Base-by-base conservation (phyloP, 2,888 invertebrate genomes). In the Lamellibrachia columna region DNA sequence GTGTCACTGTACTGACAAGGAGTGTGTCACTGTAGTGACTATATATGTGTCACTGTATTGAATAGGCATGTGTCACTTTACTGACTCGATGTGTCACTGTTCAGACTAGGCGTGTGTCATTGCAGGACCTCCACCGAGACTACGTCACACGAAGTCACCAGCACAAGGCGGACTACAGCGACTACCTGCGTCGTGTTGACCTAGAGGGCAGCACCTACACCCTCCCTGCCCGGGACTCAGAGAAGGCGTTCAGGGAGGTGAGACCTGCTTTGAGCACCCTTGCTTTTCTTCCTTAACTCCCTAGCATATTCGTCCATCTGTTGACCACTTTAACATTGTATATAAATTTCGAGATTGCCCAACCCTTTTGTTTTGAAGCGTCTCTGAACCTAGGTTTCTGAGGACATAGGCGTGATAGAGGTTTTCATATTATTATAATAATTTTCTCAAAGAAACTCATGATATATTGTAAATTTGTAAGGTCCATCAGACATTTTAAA, bases 51-150 rank as follows among this genome's bases (percentile, higher is more conserved):
- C 58, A 22, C 52, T 15, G 53, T 28, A 7, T 40, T 40, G 40
- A 40, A 40, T 7, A 58, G 53, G n/a, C 28, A 8, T 52, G 55
- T 60, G 22, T 92, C 52, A 60, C 52, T 53, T 0, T 40, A 40
- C 40, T 40, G 40, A 40, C 40, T 40, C 40, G 40, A 40, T 40
- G 40, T 40, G 40, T 40, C 40, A 40, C 40, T 40, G 40, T 40
- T 40, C 40, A 40, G 15, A 60, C 60, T 15, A 75, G 75, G n/a
- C 75, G 4, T 60, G 15, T 53, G 8, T 7, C 52, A 58, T 90
- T 92, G 28, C 92, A 96, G 96, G 96, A 96, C 92, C 93, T 96
- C 93, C 95, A 95, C 93, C 94, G 95, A 52, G 95, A 96, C 92
- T 95, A 95, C 94, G 94, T 95, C 0, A 94, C 95, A 58, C 93